phyloP scores from a whole-genome alignment of 2,888 invertebrate genomes.

The Caenorhabditis plicata region DNA sequence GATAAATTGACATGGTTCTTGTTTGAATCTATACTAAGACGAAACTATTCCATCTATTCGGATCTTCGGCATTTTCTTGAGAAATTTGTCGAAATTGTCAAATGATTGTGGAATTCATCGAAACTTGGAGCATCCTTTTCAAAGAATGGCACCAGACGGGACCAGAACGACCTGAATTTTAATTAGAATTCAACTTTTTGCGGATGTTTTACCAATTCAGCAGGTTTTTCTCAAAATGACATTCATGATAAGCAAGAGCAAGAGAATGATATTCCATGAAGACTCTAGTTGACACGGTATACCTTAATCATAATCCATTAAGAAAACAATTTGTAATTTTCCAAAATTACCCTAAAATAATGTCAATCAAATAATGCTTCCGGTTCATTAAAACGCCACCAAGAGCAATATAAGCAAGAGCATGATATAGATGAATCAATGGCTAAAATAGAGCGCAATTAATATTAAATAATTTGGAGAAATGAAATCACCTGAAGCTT shows the following conservation, averaged over 20 bases:
- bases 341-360: conserved; percentile 52
- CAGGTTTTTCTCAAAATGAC: conserved; percentile 46
- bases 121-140: conserved; percentile 55
- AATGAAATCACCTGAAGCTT: conserved; percentile 33
- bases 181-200: neutral
- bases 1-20: too few relatives aligned
- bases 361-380: conserved; percentile 62
- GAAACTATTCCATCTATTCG: too few relatives aligned
- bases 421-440: conserved; percentile 46
- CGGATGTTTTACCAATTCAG: conserved; percentile 35
- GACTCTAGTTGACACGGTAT: conserved; percentile 53
- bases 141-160: conserved; percentile 41
- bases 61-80: conserved; percentile 23
- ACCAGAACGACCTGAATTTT: conserved; percentile 44
- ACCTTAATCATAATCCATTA: conserved; percentile 19
- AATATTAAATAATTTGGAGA: neutral
- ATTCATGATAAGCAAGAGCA: conserved; percentile 50
- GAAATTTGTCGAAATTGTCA: conserved; percentile 29
- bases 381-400: conserved; percentile 56
- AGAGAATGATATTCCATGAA: conserved; percentile 62
- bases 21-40: too few relatives aligned
- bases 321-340: neutral
- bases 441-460: conserved; percentile 16
- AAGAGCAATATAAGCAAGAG: conserved; percentile 50
- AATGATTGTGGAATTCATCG: conserved; percentile 50